Percentiles rank a stretch among this genome's conserved stretches.
Conservation (phyloP, 1,140 invertebrate genomes). For the Aphidius ervi region DNA sequence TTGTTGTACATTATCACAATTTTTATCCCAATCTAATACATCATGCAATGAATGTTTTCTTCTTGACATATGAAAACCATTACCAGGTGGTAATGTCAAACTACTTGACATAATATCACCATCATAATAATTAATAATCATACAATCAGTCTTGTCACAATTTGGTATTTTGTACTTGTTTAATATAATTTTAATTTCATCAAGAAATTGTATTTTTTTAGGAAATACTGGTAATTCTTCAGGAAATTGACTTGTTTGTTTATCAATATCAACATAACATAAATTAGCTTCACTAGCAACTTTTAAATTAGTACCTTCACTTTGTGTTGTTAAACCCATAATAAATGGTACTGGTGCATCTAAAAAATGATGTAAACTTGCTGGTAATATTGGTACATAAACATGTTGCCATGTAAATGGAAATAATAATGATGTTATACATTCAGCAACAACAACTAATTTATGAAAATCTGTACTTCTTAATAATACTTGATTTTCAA, state of each 20-base stretch:
- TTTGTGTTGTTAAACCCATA: constrained; percentile 78
- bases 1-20: constrained; percentile 47
- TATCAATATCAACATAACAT: constrained; percentile 95
- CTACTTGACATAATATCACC: constrained; percentile 57
- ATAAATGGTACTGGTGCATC: constrained; percentile 99
- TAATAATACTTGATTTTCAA: constrained; percentile 95
- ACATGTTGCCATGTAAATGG: constrained; percentile 98
- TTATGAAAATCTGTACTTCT: constrained; percentile 90
- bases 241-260: constrained; percentile 83
- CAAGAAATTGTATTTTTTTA: constrained; percentile 77
- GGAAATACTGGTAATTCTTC: constrained; percentile 95
- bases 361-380: constrained; percentile 91
- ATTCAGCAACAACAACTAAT: constrained; percentile 95
- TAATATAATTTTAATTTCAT: constrained; percentile 78
- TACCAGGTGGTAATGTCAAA: constrained; percentile 53
- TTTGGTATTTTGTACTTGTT: constrained; percentile 66
- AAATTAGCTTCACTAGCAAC: constrained; percentile 74
- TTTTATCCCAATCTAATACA: constrained; percentile 65
- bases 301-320: constrained; percentile 57
- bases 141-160: constrained; percentile 54
- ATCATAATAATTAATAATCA: constrained; percentile 47
- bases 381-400: constrained; percentile 96
- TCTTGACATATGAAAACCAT: constrained; percentile 52
- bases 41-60: constrained; percentile 74
- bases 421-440: constrained; percentile 83